Evolutionary conservation across 2,888 invertebrate genomes (phyloP).

Genomic region (Ophion ventricosus): DNA sequence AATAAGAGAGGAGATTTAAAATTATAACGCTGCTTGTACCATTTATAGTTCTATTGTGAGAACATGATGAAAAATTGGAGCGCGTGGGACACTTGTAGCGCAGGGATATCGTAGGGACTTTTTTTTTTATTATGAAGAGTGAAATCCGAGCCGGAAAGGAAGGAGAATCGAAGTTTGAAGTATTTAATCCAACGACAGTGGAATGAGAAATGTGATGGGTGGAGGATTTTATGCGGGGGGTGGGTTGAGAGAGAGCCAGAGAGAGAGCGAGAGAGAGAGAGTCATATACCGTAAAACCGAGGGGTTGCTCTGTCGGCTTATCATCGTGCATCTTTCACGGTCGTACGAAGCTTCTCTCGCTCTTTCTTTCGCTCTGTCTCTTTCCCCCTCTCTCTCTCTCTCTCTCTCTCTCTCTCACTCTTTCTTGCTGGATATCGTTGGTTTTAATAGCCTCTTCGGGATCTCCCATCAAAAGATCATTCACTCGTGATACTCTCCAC

Average conservation of each 20-base stretch:
- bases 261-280: slow-evolving; percentile 41
- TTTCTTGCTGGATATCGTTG: slow-evolving; percentile 43
- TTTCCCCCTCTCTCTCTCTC: slow-evolving; percentile 53
- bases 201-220: slow-evolving; percentile 45
- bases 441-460: slow-evolving; percentile 61
- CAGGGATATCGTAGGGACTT: slow-evolving; percentile 45
- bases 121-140: slow-evolving; percentile 57
- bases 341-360: slow-evolving; percentile 66
- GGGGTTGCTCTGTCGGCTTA: slow-evolving; percentile 70
- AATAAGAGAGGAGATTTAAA: slow-evolving; percentile 48
- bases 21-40: slow-evolving; percentile 45
- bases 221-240: slow-evolving; percentile 51
- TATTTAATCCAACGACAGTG: slow-evolving; percentile 58
- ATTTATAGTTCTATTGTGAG: slow-evolving; percentile 28
- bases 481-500: slow-evolving; percentile 59
- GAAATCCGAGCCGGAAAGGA: slow-evolving; percentile 62
- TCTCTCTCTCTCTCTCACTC: slow-evolving; percentile 37
- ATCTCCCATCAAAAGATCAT: slow-evolving; percentile 65
- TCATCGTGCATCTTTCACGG: slow-evolving; percentile 73
- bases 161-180: slow-evolving; percentile 61
- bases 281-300: slow-evolving; percentile 45
- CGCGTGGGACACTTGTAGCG: slow-evolving; percentile 63
- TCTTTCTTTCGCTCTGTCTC: slow-evolving; percentile 48
- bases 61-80: slow-evolving; percentile 33
- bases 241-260: slow-evolving; percentile 43